Evolutionary conservation across 1,140 invertebrate genomes (phyloP).

Genomic region (Aphidius gifuensis): DNA sequence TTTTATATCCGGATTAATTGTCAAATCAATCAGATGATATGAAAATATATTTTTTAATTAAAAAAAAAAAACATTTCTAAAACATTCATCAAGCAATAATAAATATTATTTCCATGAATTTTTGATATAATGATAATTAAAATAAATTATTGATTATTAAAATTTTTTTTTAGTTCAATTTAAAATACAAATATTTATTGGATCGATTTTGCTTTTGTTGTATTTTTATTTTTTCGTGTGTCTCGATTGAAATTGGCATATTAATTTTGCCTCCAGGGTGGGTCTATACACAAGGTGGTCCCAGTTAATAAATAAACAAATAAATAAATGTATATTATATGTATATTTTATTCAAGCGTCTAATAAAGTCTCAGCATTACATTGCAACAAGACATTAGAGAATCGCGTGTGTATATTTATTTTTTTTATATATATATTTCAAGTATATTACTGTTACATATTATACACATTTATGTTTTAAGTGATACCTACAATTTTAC

Average conservation of each 20-base stretch:
- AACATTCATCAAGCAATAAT: not conserved
- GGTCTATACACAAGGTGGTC: conserved; percentile 29
- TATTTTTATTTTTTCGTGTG: conserved; percentile 9
- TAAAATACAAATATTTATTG: not conserved
- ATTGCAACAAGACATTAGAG: conserved; percentile 17
- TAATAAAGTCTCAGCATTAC: conserved; percentile 22
- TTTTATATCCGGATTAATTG: conserved; percentile 38
- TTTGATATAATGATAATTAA: not conserved
- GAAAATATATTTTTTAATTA: conserved; percentile 20
- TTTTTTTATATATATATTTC: not conserved
- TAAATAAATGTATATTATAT: too few relatives aligned
- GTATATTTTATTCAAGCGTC: conserved; percentile 15
- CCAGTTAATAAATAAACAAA: not conserved
- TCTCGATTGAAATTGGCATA: conserved; percentile 16
- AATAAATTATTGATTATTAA: not conserved
- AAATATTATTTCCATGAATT: not conserved
- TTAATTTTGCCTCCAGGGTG: conserved; percentile 34
- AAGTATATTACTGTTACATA: not conserved
- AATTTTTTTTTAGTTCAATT: conserved; percentile 1
- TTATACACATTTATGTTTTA: too few relatives aligned
- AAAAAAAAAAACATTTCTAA: conserved; percentile 1
- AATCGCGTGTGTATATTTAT: conserved; percentile 19
- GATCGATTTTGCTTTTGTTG: conserved; percentile 2
- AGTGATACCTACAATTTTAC: conserved; percentile 5
- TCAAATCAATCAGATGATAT: conserved; percentile 28